Evolutionary conservation across 2,797 vertebrate species (phyloP).

Genomic region (Thunnus albacares): DNA sequence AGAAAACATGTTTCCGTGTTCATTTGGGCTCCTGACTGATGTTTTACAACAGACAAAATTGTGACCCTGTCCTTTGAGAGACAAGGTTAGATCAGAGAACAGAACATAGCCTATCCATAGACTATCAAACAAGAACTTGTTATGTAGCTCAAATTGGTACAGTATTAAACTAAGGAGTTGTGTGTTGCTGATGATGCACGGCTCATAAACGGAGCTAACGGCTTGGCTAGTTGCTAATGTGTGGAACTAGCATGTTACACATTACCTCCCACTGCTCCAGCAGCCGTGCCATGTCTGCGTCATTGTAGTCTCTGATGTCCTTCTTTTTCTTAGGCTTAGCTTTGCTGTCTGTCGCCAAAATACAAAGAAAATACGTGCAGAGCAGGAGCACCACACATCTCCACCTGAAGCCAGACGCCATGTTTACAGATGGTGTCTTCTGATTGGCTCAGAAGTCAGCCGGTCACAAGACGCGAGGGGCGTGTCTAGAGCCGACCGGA

Average conservation of each 20-base stretch:
- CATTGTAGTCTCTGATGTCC: conserved; percentile 96
- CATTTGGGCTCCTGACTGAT: too few relatives aligned
- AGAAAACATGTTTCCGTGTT: too few relatives aligned
- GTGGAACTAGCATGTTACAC: neutral
- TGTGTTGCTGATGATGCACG: neutral
- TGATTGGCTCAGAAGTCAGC: conserved; percentile 74
- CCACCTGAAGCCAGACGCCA: conserved; percentile 79
- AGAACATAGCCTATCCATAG: too few relatives aligned
- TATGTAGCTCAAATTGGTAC: too few relatives aligned
- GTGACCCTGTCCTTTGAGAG: too few relatives aligned
- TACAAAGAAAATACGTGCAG: conserved; percentile 49
- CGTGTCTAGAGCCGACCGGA: conserved; percentile 25
- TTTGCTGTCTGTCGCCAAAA: conserved; percentile 51
- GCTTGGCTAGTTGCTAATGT: conserved; percentile 20
- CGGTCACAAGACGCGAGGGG: conserved; percentile 57
- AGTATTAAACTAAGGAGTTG: neutral
- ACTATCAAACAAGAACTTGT: too few relatives aligned
- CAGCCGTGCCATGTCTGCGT: conserved; percentile 96
- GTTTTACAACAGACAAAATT: too few relatives aligned
- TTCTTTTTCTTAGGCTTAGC: conserved; percentile 90
- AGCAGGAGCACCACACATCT: conserved; percentile 65
- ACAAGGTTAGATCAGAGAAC: neutral
- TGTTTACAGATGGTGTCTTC: conserved; percentile 79
- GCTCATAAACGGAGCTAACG: neutral
- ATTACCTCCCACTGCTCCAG: conserved; percentile 97